Evolutionary conservation across 2,113 vertebrate genomes (phyloP).

Genomic region (Labeo catla): DNA sequence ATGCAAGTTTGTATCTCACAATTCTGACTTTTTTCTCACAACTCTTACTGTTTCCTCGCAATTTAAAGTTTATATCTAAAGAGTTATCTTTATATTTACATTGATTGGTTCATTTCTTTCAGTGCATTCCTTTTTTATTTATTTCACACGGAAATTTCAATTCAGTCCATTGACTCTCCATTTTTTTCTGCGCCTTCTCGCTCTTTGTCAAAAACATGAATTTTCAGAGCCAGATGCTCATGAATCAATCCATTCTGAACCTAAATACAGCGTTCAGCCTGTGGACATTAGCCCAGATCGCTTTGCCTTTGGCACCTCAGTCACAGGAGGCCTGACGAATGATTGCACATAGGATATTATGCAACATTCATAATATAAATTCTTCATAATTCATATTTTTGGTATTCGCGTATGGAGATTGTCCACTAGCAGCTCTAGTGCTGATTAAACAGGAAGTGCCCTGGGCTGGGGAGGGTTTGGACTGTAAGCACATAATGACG

Average conservation of each 20-base stretch:
- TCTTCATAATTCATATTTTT: conserved; percentile 36
- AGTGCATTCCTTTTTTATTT: background rate
- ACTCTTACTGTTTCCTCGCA: no score
- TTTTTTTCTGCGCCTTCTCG: background rate
- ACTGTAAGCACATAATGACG: conserved; percentile 10
- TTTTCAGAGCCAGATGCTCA: background rate
- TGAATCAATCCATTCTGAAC: conserved; percentile 11
- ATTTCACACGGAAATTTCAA: background rate
- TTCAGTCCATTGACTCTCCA: background rate
- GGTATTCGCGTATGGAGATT: conserved; percentile 16
- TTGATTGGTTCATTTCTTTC: background rate
- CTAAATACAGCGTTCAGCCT: background rate
- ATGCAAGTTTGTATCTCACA: no score
- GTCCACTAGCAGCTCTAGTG: background rate
- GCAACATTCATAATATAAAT: conserved; percentile 21
- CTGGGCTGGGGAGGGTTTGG: conserved; percentile 1
- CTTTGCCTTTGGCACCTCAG: background rate
- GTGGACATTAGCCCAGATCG: conserved; percentile 10
- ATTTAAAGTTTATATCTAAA: no score
- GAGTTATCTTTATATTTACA: no score
- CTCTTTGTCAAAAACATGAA: background rate
- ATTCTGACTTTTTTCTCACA: no score
- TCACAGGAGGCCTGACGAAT: conserved; percentile 18
- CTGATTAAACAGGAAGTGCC: conserved; percentile 59
- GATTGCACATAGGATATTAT: conserved; percentile 25